Evolutionary conservation across 2,797 vertebrate species (phyloP).

Genomic region (Pteronotus mesoamericanus): DNA sequence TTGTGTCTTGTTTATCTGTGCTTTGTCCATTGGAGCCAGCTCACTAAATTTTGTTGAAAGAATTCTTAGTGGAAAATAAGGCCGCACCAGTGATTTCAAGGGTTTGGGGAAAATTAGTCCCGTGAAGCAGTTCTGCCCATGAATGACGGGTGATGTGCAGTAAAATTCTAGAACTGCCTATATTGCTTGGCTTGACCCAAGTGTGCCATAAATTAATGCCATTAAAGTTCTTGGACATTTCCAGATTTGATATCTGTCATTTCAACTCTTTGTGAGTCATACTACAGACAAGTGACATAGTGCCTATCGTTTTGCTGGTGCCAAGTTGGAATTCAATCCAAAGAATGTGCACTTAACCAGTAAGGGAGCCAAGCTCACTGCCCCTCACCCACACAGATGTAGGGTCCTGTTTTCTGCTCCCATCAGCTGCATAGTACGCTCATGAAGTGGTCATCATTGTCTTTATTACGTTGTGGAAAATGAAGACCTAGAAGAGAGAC

Average conservation of each 20-base stretch:
- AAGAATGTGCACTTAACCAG: slow-evolving; percentile 19
- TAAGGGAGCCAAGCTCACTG: not conserved
- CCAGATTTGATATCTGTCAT: not conserved
- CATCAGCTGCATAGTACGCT: not conserved
- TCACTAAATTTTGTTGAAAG: slow-evolving; percentile 26
- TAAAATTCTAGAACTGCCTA: not conserved
- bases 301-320: slow-evolving; percentile 43
- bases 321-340: slow-evolving; percentile 14
- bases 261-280: slow-evolving; percentile 25
- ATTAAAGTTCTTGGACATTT: slow-evolving; percentile 23
- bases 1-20: not conserved
- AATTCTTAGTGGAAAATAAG: slow-evolving; percentile 53
- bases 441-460: not conserved
- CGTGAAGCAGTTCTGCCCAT: not conserved
- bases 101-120: not conserved
- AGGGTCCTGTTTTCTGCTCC: not conserved
- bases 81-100: not conserved
- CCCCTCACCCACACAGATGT: not conserved
- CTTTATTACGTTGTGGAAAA: not conserved
- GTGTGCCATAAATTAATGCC: slow-evolving; percentile 12
- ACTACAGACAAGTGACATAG: not conserved
- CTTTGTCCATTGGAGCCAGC: not conserved
- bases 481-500: not conserved
- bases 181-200: slow-evolving; percentile 11
- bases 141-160: not conserved